Evolutionary conservation across 2,113 vertebrate genomes (phyloP), one percentile per base, ranked within the genome.

Genomic region (Cacatua alba): DNA sequence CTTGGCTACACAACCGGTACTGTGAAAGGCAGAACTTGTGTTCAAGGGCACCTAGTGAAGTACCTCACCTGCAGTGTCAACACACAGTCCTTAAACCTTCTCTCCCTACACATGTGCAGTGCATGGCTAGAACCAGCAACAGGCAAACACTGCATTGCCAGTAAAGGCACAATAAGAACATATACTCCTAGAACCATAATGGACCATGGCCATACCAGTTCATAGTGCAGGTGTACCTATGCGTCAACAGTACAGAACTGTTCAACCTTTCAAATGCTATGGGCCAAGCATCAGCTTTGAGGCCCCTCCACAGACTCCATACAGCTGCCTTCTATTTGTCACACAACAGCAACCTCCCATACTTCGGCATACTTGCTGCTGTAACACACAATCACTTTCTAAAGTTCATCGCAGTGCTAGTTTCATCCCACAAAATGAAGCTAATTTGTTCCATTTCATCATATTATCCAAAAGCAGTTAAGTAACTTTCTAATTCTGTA

Each of bases 91-190:
- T 67, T 75, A 67, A 51, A 39, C 43, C 55, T 37, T 7, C 57
- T 39, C 37, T 63, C 19, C 49, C 28, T 31, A 17, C 4, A 0
- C 0, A 0, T 43, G 18, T 49, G 41, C 20, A 52, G 24, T 18
- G 25, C 39, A 33, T 0, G 0, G 28, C 52, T 24, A 17, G 44
- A 26, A 46, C 6, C 28, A 55, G 46, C 17, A 46, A n/a, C 5
- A 33, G 31, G 28, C 43, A 78, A 69, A 75, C 17, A 23, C 26
- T n/a, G n/a, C 1, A 2, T 31, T 16, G 23, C 25, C 29, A 41
- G 2, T 51, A 44, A 49, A 46, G 33, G 37, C 29, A 37, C 57
- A 48, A 5, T 4, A 31, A 64, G 25, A 44, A 77, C 39, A 14
- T 23, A 63, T 5, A 6, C 46, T 49, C 53, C 28, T 51, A 60